phyloP scores from a whole-genome alignment of 1,140 invertebrate species.

The Aphaenogaster floridana region DNA sequence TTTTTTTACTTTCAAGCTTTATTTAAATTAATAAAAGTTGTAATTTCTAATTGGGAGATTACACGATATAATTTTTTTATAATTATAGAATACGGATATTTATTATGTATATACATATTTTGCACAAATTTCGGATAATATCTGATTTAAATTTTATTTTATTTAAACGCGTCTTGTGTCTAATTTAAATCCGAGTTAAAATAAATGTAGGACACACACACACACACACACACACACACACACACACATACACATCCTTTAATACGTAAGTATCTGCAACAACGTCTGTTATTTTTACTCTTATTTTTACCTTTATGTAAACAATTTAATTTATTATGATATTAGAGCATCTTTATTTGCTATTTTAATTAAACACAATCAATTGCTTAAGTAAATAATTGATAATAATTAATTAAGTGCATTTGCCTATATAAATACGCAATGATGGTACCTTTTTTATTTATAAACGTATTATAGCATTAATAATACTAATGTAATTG shows the following conservation, averaged over 20 bases:
- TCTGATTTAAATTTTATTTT: neutral
- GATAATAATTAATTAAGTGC: neutral
- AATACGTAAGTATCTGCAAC: neutral
- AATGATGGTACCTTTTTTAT: slow-evolving; percentile 1
- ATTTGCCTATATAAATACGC: neutral
- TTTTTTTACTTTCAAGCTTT: neutral
- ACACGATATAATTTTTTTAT: neutral
- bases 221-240: no score
- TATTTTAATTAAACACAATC: neutral
- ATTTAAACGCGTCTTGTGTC: neutral
- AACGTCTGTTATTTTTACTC: neutral
- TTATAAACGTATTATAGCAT: neutral
- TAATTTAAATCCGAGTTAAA: neutral
- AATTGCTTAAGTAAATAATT: neutral
- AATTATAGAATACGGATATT: neutral
- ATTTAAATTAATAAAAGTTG: neutral
- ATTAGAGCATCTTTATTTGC: neutral
- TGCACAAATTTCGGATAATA: neutral
- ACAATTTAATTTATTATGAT: neutral
- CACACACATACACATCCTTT: neutral
- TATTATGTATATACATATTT: neutral
- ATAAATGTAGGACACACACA: neutral
- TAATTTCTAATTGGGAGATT: neutral
- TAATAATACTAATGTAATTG: neutral
- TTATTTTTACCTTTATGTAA: neutral